Evolutionary conservation across 2,888 invertebrate genomes (phyloP).

Genomic region (Leucania comma): DNA sequence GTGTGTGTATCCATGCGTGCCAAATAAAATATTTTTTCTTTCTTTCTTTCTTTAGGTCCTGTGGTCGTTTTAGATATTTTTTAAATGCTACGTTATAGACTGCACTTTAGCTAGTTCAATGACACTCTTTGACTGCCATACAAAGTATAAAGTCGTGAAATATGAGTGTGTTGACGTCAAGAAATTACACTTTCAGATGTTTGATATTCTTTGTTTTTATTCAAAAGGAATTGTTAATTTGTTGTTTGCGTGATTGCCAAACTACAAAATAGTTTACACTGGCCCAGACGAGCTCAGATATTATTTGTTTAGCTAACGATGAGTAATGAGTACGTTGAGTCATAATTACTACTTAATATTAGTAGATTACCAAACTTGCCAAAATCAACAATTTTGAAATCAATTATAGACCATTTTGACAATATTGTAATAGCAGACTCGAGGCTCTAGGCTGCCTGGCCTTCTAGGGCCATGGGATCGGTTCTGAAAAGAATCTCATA

Average conservation of each 20-base stretch:
- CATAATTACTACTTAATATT: too few relatives aligned
- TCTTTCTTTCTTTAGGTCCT: too few relatives aligned
- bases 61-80: neutral
- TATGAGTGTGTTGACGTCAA: neutral
- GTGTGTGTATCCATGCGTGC: too few relatives aligned
- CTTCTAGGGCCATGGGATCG: too few relatives aligned
- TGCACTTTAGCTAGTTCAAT: constrained; percentile 10
- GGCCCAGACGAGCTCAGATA: neutral
- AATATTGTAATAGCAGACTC: too few relatives aligned
- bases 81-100: neutral
- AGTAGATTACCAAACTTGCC: too few relatives aligned
- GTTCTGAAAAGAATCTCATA: too few relatives aligned
- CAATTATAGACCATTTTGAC: too few relatives aligned
- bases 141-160: neutral
- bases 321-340: constrained; percentile 2
- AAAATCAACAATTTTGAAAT: too few relatives aligned
- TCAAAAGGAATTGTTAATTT: neutral
- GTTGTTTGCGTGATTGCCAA: constrained; percentile 1
- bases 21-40: too few relatives aligned
- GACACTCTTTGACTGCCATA: neutral
- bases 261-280: neutral
- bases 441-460: too few relatives aligned
- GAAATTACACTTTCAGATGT: neutral
- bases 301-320: neutral
- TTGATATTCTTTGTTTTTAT: constrained; percentile 1